These are phyloP conservation scores for Lathamus discolor DNA, from an alignment of 2,113 vertebrate species.

Conservation along the genomic window DNA sequence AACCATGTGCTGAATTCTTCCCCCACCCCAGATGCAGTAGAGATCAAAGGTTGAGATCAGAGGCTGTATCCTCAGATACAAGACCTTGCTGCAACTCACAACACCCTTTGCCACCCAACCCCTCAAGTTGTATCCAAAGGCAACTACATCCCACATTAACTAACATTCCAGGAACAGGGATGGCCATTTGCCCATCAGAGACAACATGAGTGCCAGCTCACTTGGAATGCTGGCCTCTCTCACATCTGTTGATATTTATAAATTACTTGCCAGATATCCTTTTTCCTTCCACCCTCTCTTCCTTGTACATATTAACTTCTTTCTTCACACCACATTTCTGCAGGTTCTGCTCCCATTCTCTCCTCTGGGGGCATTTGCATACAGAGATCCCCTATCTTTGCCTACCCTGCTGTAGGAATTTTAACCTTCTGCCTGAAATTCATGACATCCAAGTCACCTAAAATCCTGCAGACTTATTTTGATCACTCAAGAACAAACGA, in stretches of 20 bases:
- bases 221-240: background rate
- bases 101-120: background rate
- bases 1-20: background rate
- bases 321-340: background rate
- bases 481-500: background rate
- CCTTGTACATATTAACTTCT: conserved; percentile 33
- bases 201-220: background rate
- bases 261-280: background rate
- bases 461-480: background rate
- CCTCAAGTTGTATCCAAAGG: background rate
- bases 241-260: background rate
- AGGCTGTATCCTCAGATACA: background rate
- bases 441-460: background rate
- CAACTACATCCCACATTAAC: background rate
- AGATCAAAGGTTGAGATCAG: conserved; percentile 33
- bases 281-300: background rate
- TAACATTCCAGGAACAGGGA: background rate
- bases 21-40: background rate
- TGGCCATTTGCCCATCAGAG: background rate
- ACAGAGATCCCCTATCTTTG: background rate
- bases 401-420: background rate
- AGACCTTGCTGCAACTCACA: background rate
- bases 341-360: background rate
- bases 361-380: background rate
- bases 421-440: background rate